Evolutionary conservation across 30 jellyfish, hydroid and myxozoan species (phyloP), one percentile per base, ranked within the genome.

Genomic region (Aurelia aurita): DNA sequence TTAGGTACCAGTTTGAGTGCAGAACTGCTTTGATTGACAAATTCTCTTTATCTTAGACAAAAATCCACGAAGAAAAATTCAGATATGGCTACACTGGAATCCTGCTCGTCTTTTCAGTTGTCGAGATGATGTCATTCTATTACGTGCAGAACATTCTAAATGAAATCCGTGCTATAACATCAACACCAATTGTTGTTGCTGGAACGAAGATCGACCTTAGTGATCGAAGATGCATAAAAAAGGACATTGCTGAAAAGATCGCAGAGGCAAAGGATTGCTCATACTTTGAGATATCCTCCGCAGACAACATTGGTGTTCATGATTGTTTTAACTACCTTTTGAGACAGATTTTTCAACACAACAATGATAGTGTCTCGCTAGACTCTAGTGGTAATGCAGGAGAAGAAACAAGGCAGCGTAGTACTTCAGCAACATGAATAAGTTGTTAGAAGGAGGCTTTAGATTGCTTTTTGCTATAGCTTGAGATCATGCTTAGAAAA

Each of bases 281-380:
- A 13, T 82, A 69, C 39, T 82, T 27, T 11, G 92, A 82, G 59
- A 22, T 70, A 10, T 82, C 92, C 8, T 84, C 86, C 19, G 92
- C 92, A 26, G 18, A 68, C 22, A 54, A 79, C 32, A 39, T 31
- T 16, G 90, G 75, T 12, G 79, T 79, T n/a, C 43, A 31, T 5
- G 82, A 62, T 5, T 61, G 90, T 54, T 79, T 79, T 31, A 28
- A 65, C 23, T 44, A 53, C 20, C 23, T 67, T 53, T 63, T 79
- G 68, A 35, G 65, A 51, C 51, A 51, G 45, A 62, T 62, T 19
- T 19, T 79, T 18, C 49, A 10, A 2, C 26, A 45, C 54, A 57
- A 72, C 4, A n/a, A 60, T 15, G 62, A 45, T 28, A 3, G 35
- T 4, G 28, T 15, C 26, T 68, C 20, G 34, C 29, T 39, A 39